Evolutionary conservation across 2,113 vertebrate genomes (phyloP).

Genomic region (Mola mola): DNA sequence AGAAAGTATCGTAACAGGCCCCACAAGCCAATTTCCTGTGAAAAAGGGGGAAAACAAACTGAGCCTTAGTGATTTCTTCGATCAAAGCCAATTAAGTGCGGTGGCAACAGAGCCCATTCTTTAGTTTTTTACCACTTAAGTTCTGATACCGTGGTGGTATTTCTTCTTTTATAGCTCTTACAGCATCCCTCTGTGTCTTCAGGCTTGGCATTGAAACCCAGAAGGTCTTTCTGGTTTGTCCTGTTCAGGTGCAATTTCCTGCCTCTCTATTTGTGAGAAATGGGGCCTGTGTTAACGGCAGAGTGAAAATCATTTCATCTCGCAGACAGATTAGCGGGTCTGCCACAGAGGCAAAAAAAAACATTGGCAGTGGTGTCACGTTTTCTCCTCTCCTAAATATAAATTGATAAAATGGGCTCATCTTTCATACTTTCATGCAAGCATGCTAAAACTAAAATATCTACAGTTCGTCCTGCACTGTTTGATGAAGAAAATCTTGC

Average conservation of each 20-base stretch:
- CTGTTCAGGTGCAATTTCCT: conserved; percentile 64
- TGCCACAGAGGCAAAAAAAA: conserved; percentile 17
- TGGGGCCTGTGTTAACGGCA: conserved; percentile 25
- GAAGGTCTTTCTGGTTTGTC: conserved; percentile 46
- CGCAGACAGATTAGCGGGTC: conserved; percentile 30
- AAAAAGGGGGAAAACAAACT: conserved; percentile 27
- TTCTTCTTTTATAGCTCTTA: conserved; percentile 43
- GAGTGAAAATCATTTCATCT: conserved; percentile 55
- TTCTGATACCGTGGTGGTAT: conserved; percentile 21
- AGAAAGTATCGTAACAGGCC: conserved; percentile 34
- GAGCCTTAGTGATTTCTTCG: conserved; percentile 26
- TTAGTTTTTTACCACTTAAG: conserved; percentile 48
- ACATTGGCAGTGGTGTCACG: conserved; percentile 13
- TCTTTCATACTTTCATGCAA: too few relatives aligned
- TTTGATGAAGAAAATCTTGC: too few relatives aligned
- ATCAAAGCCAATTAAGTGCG: conserved; percentile 26
- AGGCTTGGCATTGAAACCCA: conserved; percentile 28
- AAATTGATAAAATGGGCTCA: conserved; percentile 3
- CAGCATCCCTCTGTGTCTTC: conserved; percentile 29
- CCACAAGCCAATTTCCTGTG: conserved; percentile 11
- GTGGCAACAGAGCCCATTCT: conserved; percentile 37
- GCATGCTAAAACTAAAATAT: too few relatives aligned
- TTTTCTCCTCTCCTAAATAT: conserved; percentile 6
- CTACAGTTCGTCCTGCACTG: too few relatives aligned
- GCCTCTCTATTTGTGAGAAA: conserved; percentile 33